phyloP scores from a whole-genome alignment of 2,888 invertebrate species.

The Tetragonula carbonaria region DNA sequence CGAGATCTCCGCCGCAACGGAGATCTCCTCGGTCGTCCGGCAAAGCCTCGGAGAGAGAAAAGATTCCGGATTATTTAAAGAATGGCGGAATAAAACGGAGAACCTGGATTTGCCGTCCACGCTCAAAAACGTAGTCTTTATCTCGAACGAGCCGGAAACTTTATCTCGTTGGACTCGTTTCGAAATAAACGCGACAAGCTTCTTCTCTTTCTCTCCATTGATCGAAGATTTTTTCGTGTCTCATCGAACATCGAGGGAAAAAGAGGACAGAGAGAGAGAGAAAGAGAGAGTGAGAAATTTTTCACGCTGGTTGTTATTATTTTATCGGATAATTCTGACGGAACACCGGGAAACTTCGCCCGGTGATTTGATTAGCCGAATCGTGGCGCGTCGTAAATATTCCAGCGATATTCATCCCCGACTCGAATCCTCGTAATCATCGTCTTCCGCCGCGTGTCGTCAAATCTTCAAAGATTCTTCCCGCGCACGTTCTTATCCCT shows the following conservation, averaged over 20 bases:
- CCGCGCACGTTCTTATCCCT: no score
- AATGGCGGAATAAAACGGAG: constrained; percentile 12
- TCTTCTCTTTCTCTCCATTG: not conserved
- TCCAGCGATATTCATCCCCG: constrained; percentile 33
- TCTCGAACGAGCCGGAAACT: not conserved
- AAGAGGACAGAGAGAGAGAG: not conserved
- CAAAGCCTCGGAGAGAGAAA: constrained; percentile 13
- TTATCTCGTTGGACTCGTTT: not conserved
- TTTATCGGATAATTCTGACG: not conserved
- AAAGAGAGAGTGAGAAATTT: not conserved
- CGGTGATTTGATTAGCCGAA: constrained; percentile 21
- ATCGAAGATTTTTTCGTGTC: not conserved
- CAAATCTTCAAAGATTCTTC: constrained; percentile 34
- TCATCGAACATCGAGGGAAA: no score
- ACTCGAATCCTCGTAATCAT: constrained; percentile 44
- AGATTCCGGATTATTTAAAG: constrained; percentile 33
- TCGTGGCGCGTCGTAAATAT: constrained; percentile 34
- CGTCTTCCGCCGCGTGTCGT: constrained; percentile 3
- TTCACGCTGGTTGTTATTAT: not conserved
- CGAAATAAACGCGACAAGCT: no score
- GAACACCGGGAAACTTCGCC: constrained; percentile 1
- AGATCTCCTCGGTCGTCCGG: constrained; percentile 30
- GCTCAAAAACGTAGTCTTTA: not conserved
- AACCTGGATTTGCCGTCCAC: not conserved
- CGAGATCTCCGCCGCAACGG: not conserved